Evolutionary conservation across 2,888 invertebrate genomes (phyloP).

Genomic region (Caenorhabditis imperialis): DNA sequence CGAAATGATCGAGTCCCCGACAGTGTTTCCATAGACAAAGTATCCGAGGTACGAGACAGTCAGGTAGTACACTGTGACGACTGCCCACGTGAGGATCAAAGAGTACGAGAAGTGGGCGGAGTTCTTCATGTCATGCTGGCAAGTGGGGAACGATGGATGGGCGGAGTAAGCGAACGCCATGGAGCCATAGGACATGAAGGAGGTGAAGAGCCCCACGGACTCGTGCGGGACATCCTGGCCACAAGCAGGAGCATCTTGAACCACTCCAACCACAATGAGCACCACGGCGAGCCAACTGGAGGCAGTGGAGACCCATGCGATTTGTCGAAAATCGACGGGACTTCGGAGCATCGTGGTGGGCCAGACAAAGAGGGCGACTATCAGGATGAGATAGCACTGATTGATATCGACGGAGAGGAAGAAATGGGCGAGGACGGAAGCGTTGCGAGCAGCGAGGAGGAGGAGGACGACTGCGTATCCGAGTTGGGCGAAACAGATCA

Average conservation of each 20-base stretch:
- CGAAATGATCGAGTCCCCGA: slow-evolving; percentile 56
- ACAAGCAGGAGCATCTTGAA: slow-evolving; percentile 48
- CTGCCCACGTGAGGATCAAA: slow-evolving; percentile 54
- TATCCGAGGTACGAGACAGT: slow-evolving; percentile 46
- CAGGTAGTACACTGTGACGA: slow-evolving; percentile 49
- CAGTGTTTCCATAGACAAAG: slow-evolving; percentile 49
- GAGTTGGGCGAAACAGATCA: slow-evolving; percentile 50
- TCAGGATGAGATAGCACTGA: slow-evolving; percentile 54
- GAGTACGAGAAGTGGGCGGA: slow-evolving; percentile 62
- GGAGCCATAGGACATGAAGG: slow-evolving; percentile 57
- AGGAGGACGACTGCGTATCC: slow-evolving; percentile 55
- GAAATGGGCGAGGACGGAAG: slow-evolving; percentile 52
- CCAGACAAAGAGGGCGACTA: slow-evolving; percentile 56
- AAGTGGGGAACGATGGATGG: slow-evolving; percentile 64
- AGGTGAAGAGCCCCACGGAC: slow-evolving; percentile 14
- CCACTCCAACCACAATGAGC: slow-evolving; percentile 45
- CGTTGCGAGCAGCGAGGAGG: slow-evolving; percentile 52
- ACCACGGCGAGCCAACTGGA: slow-evolving; percentile 51
- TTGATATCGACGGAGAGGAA: slow-evolving; percentile 51
- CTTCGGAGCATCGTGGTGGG: slow-evolving; percentile 57
- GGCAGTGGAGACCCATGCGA: slow-evolving; percentile 54
- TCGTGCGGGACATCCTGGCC: slow-evolving; percentile 38
- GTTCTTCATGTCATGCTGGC: slow-evolving; percentile 67
- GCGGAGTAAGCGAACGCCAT: slow-evolving; percentile 55
- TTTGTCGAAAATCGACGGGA: slow-evolving; percentile 61